Conservation (phyloP, 1,140 invertebrate species). For the Oryctes rhinoceros region DNA sequence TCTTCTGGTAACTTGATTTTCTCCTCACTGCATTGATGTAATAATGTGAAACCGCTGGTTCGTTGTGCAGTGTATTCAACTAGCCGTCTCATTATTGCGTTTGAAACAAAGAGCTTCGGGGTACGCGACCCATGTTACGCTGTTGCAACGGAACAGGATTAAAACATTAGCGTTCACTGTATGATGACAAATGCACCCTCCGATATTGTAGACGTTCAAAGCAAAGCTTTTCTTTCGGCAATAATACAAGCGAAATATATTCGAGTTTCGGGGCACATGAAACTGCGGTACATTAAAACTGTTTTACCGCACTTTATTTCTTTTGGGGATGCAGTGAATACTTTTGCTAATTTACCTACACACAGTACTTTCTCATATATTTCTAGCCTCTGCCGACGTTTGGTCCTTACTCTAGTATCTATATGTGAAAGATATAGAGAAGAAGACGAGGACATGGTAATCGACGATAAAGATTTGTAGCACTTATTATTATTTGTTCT, state of each 20-base stretch:
- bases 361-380: too few relatives aligned
- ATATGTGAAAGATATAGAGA: too few relatives aligned
- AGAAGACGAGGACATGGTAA: too few relatives aligned
- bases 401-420: too few relatives aligned
- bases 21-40: neutral
- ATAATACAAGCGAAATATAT: neutral
- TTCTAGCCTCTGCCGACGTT: too few relatives aligned
- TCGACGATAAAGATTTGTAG: too few relatives aligned
- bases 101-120: conserved; percentile 9
- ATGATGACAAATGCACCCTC: conserved; percentile 9
- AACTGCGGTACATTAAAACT: neutral
- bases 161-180: neutral
- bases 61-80: neutral
- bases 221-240: neutral
- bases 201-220: neutral
- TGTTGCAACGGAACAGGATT: neutral
- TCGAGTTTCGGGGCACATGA: neutral
- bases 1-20: neutral
- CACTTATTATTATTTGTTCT: too few relatives aligned
- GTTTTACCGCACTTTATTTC: neutral
- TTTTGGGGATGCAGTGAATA: neutral
- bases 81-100: conserved; percentile 9
- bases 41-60: neutral
- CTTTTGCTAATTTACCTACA: neutral
- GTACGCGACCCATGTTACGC: conserved; percentile 7